Evolutionary conservation across 2,888 invertebrate species (phyloP).

Genomic region (Amphipyra berbera): DNA sequence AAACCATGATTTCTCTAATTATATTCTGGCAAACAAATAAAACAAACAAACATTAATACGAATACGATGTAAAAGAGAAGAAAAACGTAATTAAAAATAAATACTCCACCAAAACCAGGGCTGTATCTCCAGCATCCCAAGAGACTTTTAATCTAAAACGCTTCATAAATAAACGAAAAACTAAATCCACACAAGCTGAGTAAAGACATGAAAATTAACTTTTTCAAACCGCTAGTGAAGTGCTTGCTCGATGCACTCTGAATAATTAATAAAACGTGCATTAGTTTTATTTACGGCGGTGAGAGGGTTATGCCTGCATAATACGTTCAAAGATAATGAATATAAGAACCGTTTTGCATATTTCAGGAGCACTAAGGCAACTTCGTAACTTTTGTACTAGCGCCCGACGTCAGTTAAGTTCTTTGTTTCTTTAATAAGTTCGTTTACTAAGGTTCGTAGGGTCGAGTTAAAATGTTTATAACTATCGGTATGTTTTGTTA

Average conservation of each 20-base stretch:
- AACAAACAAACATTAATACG: neutral
- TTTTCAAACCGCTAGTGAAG: conserved; percentile 49
- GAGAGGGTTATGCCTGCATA: conserved; percentile 51
- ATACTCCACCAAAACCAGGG: conserved; percentile 2
- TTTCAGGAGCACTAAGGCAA: conserved; percentile 59
- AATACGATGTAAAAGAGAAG: neutral
- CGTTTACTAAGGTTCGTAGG: conserved; percentile 21
- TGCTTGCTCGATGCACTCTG: conserved; percentile 64
- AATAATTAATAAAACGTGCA: conserved; percentile 69
- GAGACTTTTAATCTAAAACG: conserved; percentile 37
- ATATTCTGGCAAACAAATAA: neutral
- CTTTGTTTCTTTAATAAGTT: conserved; percentile 33
- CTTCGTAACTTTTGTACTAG: conserved; percentile 48
- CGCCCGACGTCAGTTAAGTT: conserved; percentile 32
- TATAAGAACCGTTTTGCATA: conserved; percentile 66
- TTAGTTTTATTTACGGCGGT: conserved; percentile 58
- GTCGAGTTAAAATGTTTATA: conserved; percentile 6
- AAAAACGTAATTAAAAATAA: conserved; percentile 17
- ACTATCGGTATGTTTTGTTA: no score
- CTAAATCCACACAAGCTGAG: conserved; percentile 40
- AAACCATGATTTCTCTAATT: neutral
- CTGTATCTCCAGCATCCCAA: conserved; percentile 17
- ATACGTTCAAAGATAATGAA: conserved; percentile 62
- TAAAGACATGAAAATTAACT: conserved; percentile 50
- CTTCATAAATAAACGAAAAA: conserved; percentile 39